phyloP scores from a whole-genome alignment of 2,888 invertebrate genomes.

The Tachystola acroxantha region DNA sequence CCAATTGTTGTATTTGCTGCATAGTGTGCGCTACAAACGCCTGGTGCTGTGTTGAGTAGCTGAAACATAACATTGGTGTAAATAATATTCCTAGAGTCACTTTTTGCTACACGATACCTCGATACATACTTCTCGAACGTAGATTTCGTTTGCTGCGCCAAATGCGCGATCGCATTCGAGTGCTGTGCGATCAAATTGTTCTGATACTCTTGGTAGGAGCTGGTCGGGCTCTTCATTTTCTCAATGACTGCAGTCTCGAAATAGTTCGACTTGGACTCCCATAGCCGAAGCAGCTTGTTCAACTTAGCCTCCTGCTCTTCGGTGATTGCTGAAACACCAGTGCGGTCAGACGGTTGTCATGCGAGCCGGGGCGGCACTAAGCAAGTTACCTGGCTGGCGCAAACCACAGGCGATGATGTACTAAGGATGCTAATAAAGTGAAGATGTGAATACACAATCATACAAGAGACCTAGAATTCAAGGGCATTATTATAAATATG shows the following conservation, averaged over 20 bases:
- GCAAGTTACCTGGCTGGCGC: conserved; percentile 70
- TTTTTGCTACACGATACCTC: neutral
- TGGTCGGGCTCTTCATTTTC: conserved; percentile 91
- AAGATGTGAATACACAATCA: conserved; percentile 66
- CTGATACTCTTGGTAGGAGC: conserved; percentile 94
- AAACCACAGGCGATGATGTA: conserved; percentile 63
- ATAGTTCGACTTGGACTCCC: conserved; percentile 97
- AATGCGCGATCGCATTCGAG: conserved; percentile 85
- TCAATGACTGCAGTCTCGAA: conserved; percentile 89
- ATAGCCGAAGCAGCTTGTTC: conserved; percentile 94
- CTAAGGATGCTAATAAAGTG: conserved; percentile 56
- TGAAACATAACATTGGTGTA: conserved; percentile 38
- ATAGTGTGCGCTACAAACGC: conserved; percentile 95
- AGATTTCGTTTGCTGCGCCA: conserved; percentile 88
- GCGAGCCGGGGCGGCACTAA: conserved; percentile 46
- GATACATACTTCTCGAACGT: conserved; percentile 85
- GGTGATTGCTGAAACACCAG: conserved; percentile 82
- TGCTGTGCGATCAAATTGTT: conserved; percentile 89
- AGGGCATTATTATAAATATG: conserved; percentile 77
- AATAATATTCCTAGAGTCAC: neutral
- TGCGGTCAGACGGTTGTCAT: conserved; percentile 62
- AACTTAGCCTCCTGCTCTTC: conserved; percentile 94
- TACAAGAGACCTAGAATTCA: conserved; percentile 69
- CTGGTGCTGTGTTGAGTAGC: conserved; percentile 96
- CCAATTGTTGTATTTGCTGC: conserved; percentile 91